Percentiles rank a stretch among this genome's conserved stretches.
Conservation (phyloP, 2,797 vertebrate species). For the Gymnopithys bicolor region DNA sequence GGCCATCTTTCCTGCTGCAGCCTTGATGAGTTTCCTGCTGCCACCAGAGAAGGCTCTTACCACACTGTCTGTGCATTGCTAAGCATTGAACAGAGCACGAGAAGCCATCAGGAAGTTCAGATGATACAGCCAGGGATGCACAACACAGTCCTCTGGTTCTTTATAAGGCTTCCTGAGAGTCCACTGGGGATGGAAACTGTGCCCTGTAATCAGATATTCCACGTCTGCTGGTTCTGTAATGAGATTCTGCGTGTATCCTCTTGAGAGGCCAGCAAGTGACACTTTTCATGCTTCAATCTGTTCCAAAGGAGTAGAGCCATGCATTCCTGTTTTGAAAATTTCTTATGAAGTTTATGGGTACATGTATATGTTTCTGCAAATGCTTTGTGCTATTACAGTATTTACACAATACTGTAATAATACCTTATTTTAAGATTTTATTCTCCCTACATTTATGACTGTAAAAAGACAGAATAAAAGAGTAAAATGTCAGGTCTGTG, state of each 20-base stretch:
- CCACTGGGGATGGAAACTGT: not conserved
- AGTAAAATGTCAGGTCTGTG: not conserved
- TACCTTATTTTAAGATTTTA: not conserved
- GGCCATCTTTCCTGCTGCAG: not conserved
- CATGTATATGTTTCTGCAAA: not conserved
- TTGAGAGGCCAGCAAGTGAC: not conserved
- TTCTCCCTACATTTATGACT: not conserved
- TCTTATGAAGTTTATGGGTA: not conserved
- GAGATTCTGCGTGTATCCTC: not conserved
- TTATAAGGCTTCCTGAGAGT: not conserved
- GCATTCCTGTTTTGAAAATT: not conserved
- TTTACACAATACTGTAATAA: not conserved
- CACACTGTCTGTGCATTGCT: not conserved
- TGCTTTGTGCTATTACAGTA: not conserved
- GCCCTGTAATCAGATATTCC: not conserved
- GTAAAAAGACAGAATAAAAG: not conserved
- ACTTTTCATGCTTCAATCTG: not conserved
- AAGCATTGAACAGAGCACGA: not conserved
- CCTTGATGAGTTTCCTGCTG: not conserved
- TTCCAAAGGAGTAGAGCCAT: not conserved
- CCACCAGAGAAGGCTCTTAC: not conserved
- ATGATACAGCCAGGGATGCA: not conserved
- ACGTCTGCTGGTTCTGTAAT: not conserved
- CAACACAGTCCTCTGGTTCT: not conserved
- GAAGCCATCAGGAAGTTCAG: not conserved